phyloP scores from a whole-genome alignment of 2,888 invertebrate species.

The Chrysolina americana region DNA sequence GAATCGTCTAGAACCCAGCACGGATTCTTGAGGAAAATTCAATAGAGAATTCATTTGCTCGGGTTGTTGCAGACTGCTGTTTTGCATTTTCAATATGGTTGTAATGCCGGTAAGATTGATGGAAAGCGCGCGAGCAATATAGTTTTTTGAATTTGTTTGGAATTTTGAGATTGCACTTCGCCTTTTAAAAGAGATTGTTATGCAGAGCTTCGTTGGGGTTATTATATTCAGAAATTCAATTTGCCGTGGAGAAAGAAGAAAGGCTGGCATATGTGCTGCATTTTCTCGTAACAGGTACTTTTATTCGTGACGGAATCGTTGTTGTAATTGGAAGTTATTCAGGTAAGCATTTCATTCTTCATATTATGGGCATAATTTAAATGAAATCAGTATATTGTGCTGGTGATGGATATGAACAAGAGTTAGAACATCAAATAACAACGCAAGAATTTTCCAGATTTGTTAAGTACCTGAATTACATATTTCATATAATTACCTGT shows the following conservation, averaged over 20 bases:
- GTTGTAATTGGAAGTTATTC: neutral
- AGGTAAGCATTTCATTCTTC: neutral
- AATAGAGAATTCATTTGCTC: slow-evolving; percentile 49
- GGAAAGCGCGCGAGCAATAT: slow-evolving; percentile 37
- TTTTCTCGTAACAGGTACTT: neutral
- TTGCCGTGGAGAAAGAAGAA: neutral
- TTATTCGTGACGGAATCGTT: neutral
- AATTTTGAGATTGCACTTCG: slow-evolving; percentile 21
- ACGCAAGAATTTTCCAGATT: no score
- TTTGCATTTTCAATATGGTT: slow-evolving; percentile 45
- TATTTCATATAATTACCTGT: no score
- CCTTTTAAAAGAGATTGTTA: slow-evolving; percentile 21
- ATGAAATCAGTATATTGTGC: no score
- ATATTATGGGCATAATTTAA: no score
- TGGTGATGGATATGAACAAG: no score
- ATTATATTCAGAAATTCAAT: slow-evolving; percentile 13
- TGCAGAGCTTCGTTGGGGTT: slow-evolving; percentile 14
- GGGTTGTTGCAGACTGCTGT: slow-evolving; percentile 43
- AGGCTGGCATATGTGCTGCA: neutral
- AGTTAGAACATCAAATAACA: no score
- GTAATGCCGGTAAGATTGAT: slow-evolving; percentile 41
- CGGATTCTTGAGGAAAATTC: slow-evolving; percentile 41
- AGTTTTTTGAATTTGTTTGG: slow-evolving; percentile 33
- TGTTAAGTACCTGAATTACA: no score
- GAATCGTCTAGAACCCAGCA: slow-evolving; percentile 1